Conservation (phyloP, 2,113 vertebrate genomes). For the Macquaria australasica region DNA sequence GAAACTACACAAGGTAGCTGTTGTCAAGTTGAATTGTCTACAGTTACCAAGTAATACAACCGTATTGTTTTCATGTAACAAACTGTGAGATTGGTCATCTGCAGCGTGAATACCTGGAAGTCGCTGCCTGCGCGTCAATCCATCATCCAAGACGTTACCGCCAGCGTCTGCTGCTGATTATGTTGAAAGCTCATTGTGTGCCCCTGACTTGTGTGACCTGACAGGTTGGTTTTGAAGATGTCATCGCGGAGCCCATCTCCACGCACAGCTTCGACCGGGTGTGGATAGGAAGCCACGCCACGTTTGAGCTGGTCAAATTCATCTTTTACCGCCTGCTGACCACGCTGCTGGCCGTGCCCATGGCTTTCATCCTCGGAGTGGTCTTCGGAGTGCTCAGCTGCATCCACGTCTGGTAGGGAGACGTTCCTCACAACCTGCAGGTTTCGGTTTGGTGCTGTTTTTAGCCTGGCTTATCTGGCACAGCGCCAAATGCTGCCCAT, state of each 20-base stretch:
- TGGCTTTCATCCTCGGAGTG: conserved; percentile 90
- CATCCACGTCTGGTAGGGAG: conserved; percentile 94
- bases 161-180: neutral
- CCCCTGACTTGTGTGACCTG: conserved; percentile 9
- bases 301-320: conserved; percentile 92
- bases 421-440: neutral
- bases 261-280: conserved; percentile 92
- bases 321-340: conserved; percentile 91
- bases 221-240: conserved; percentile 93
- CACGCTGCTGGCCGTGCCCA: conserved; percentile 90
- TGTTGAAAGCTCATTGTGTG: neutral
- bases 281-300: conserved; percentile 95
- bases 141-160: conserved; percentile 33
- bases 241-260: conserved; percentile 91
- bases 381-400: conserved; percentile 92
- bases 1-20: neutral
- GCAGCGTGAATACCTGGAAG: conserved; percentile 64
- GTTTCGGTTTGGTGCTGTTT: neutral
- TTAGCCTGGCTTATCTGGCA: neutral
- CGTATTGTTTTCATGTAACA: neutral
- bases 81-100: neutral
- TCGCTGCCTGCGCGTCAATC: conserved; percentile 28
- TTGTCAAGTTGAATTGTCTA: neutral
- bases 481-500: conserved; percentile 10
- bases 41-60: neutral